Evolutionary conservation across 2,113 vertebrate genomes (phyloP).

Genomic region (Balaeniceps rex): DNA sequence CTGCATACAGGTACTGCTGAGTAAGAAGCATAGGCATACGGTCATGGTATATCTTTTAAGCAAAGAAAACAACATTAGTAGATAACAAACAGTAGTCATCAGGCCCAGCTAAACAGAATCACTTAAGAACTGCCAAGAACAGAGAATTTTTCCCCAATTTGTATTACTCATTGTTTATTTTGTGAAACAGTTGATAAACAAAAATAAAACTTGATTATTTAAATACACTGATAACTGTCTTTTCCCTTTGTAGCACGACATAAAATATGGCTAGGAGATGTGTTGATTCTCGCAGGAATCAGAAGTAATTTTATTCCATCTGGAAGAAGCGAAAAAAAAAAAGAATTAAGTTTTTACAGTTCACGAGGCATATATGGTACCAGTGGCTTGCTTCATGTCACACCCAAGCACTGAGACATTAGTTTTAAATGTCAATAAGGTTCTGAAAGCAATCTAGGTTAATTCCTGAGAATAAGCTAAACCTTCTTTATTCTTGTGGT

Average conservation of each 20-base stretch:
- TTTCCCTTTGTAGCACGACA: neutral
- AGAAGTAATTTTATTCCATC: neutral
- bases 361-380: neutral
- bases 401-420: neutral
- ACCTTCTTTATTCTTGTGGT: constrained; percentile 5
- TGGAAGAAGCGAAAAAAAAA: neutral
- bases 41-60: neutral
- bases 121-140: neutral
- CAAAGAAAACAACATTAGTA: neutral
- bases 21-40: neutral
- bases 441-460: neutral
- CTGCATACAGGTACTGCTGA: neutral
- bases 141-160: neutral
- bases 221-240: neutral
- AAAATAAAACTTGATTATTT: neutral
- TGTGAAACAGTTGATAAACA: neutral
- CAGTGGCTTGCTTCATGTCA: neutral
- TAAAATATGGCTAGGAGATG: neutral
- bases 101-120: neutral
- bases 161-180: neutral
- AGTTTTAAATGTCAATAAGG: neutral
- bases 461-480: neutral
- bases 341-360: neutral
- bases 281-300: neutral
- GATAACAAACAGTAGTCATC: neutral